Base-by-base conservation (phyloP, 53 echinoderm and acorn worm genomes). In the Echinarachnius parma region DNA sequence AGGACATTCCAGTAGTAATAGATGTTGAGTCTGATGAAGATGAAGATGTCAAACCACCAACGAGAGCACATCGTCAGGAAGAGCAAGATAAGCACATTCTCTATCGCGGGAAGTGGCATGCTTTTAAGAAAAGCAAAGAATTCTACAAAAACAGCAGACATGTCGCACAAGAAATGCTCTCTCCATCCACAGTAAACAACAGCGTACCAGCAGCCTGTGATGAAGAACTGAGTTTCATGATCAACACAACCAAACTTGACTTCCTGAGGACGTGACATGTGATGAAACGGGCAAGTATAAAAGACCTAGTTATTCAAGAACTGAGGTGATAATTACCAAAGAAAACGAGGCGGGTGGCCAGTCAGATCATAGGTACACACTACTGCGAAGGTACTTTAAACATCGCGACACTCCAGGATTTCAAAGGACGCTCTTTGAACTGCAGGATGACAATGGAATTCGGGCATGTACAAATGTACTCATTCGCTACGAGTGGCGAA, bases 331-430 rank as follows among this genome's bases (percentile, higher is more conserved):
- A 3, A n/a, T 64, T 22, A 46, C 21, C 1, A 15, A 45, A 1
- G 46, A 64, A 26, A 1, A 64, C 1, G 4, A 34, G 27, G 28
- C 1, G 27, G 25, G 64, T 45, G 14, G 9, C 28, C 7, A 25
- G 7, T 2, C 46, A 10, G 64, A 28, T 42, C 0, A 64, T 13
- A 46, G 28, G 46, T 64, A 64, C 64, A 64, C 64, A 46, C 24
- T 64, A 2, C 27, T 64, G 9, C 5, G 46, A 16, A 46, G 46
- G 2, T 64, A 64, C 3, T 64, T 25, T 4, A 0, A 44, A 19
- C 64, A 64, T 28, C 64, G 64, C 0, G n/a, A n/a, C n/a, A n/a
- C n/a, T n/a, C n/a, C n/a, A n/a, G n/a, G 64, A 45, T 64, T 64
- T 46, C 27, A 1, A 25, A 46, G 64, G 28, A 64, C 64, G 11